Evolutionary conservation across 2,797 vertebrate genomes (phyloP), one percentile per base, ranked within the genome.

Genomic region (Gymnothorax reevesii): DNA sequence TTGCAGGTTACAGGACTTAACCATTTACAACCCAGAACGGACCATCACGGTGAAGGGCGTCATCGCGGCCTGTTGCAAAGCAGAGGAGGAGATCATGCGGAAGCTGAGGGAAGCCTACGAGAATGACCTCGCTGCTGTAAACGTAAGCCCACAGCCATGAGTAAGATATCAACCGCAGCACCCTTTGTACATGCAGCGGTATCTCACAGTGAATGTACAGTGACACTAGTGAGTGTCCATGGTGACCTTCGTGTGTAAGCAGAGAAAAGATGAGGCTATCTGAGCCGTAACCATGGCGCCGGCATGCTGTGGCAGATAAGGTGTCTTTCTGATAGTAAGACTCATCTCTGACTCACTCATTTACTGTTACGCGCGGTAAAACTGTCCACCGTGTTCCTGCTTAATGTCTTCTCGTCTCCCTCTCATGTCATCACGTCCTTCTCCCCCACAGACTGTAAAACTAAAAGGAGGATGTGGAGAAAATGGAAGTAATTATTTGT

Each of bases 101-200:
- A 99, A 98, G 89, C 94, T 99, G 84, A 96, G 97, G n/a, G 98
- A 99, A 91, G 98, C 97, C 92, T 97, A 98, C 0, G 98, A 99
- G 91, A 98, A 96, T 0, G 98, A 99, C 83, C 89, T 98, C 85
- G 96, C 97, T 95, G 96, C 98, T 0, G 91, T 97, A 88, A 97
- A 96, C 8, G 98, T 99, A 94, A 97, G 98, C 73, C 49, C 12
- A 87, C 60, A 8, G 15, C 15, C 20, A 49, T 27, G 42, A 33
- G 33, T 71, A 33, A 71, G 8, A 33, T 71, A 13, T 27, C 33
- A 71, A 71, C 33, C 1, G 33, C 33, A 42, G 2, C 33, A 42
- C 33, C 33, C 33, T 42, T 1, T 42, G 33, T 42, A 42, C 2
- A 42, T 42, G 7, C n/a, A 22, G 15, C 27, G 22, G 52, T 54